phyloP scores from a whole-genome alignment of 2,113 vertebrate species.

The Trachemys scripta region DNA sequence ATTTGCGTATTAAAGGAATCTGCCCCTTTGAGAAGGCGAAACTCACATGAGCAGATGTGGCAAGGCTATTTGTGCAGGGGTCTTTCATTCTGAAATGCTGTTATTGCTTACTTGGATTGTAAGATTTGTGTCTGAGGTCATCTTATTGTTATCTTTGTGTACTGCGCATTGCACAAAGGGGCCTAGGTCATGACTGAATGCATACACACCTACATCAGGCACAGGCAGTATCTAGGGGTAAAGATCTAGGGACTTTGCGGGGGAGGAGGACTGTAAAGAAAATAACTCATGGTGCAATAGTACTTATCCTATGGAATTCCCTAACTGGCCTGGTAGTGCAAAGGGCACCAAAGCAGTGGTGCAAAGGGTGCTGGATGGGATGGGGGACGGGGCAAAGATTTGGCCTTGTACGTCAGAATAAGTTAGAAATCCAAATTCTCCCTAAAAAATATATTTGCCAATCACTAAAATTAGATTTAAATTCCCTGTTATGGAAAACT shows the following conservation, averaged over 20 bases:
- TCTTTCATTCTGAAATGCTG: background rate
- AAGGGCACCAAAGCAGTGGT: background rate
- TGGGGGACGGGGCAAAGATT: background rate
- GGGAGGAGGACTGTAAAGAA: background rate
- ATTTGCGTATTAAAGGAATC: background rate
- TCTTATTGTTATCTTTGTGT: background rate
- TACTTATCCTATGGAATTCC: background rate
- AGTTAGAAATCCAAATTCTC: rapidly evolving
- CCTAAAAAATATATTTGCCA: background rate
- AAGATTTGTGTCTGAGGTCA: background rate
- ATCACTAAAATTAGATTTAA: rapidly evolving
- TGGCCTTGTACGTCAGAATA: background rate
- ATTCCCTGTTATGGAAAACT: background rate
- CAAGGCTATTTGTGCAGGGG: background rate
- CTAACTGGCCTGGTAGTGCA: background rate
- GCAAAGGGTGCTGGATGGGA: background rate
- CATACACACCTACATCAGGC: background rate
- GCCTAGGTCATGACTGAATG: no score
- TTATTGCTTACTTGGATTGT: background rate
- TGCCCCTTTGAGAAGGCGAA: background rate
- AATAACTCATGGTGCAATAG: background rate
- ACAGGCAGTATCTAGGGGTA: background rate
- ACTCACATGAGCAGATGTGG: background rate
- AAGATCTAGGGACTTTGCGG: background rate
- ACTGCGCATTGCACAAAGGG: background rate